Percentiles rank a stretch among this genome's conserved stretches.
Evolutionary conservation across 2,888 invertebrate species (phyloP).

Genomic region (Cerceris rybyensis): DNA sequence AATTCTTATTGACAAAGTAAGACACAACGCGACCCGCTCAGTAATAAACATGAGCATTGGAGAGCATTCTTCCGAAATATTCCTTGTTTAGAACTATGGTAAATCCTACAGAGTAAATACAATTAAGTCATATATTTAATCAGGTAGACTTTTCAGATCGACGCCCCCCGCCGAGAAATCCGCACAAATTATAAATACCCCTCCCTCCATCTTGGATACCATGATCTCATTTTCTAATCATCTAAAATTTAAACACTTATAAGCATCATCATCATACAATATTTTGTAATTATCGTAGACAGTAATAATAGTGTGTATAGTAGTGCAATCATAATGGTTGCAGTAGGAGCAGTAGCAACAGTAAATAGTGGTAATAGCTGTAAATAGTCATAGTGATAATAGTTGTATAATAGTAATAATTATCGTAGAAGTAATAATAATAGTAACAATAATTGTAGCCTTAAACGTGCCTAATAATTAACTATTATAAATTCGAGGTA

Average conservation of each 20-base stretch:
- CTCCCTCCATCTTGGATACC: conserved; percentile 71
- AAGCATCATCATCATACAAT: conserved; percentile 72
- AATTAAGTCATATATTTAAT: conserved; percentile 82
- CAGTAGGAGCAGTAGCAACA: conserved; percentile 63
- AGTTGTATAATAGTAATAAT: conserved; percentile 64
- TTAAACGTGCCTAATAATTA: conserved; percentile 68
- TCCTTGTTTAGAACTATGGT: conserved; percentile 73
- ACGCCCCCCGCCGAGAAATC: conserved; percentile 73
- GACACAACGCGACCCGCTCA: conserved; percentile 74
- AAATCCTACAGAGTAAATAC: conserved; percentile 81
- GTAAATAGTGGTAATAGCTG: conserved; percentile 57
- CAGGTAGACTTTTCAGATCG: conserved; percentile 81
- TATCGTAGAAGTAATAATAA: conserved; percentile 67
- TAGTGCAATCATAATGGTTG: conserved; percentile 61
- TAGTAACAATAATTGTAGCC: conserved; percentile 70
- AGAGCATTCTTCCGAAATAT: conserved; percentile 74
- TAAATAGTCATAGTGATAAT: conserved; percentile 66
- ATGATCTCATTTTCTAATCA: conserved; percentile 74
- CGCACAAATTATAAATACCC: conserved; percentile 55
- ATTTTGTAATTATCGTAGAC: conserved; percentile 61
- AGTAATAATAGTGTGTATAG: conserved; percentile 48
- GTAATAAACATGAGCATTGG: conserved; percentile 75
- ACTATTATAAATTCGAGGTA: conserved; percentile 70
- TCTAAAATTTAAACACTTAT: conserved; percentile 76
- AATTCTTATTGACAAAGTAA: conserved; percentile 64